Conservation (phyloP, 2,888 invertebrate genomes). For the Altica lythri region DNA sequence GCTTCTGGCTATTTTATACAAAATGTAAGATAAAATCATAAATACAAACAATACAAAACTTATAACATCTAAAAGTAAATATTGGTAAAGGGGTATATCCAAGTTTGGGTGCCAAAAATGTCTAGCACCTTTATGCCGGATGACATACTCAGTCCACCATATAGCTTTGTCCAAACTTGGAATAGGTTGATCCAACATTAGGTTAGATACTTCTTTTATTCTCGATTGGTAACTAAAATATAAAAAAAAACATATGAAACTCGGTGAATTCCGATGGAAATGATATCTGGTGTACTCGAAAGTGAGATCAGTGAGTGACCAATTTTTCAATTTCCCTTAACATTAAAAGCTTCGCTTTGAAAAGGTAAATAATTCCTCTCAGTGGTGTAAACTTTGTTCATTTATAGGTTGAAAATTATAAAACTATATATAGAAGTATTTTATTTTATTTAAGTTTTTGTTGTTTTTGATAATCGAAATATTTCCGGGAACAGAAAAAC, state of each 20-base stretch:
- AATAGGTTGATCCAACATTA: constrained; percentile 42
- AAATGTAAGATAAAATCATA: constrained; percentile 2
- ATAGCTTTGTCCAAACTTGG: constrained; percentile 42
- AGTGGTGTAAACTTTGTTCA: too few species aligned
- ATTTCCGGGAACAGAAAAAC: too few species aligned
- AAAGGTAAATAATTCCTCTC: too few species aligned
- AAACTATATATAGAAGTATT: too few species aligned
- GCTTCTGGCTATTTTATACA: constrained; percentile 1
- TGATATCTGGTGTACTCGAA: too few species aligned
- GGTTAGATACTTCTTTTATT: constrained; percentile 29
- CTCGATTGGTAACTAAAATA: constrained; percentile 42
- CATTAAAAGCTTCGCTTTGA: too few species aligned
- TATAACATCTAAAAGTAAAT: constrained; percentile 41
- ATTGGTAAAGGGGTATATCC: constrained; percentile 42
- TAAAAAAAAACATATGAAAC: constrained; percentile 16
- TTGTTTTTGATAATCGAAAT: too few species aligned
- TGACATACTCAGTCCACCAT: constrained; percentile 47
- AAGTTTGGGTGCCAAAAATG: constrained; percentile 37
- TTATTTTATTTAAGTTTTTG: too few species aligned
- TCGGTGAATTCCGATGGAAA: too few species aligned
- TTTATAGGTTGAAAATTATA: too few species aligned
- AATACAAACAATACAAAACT: constrained; percentile 18
- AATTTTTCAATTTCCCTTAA: too few species aligned
- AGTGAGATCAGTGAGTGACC: too few species aligned
- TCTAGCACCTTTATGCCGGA: constrained; percentile 41